Percentiles rank a stretch among this genome's conserved stretches.
Conservation (phyloP, 2,888 invertebrate species). For the Temnothorax unifasciatus region DNA sequence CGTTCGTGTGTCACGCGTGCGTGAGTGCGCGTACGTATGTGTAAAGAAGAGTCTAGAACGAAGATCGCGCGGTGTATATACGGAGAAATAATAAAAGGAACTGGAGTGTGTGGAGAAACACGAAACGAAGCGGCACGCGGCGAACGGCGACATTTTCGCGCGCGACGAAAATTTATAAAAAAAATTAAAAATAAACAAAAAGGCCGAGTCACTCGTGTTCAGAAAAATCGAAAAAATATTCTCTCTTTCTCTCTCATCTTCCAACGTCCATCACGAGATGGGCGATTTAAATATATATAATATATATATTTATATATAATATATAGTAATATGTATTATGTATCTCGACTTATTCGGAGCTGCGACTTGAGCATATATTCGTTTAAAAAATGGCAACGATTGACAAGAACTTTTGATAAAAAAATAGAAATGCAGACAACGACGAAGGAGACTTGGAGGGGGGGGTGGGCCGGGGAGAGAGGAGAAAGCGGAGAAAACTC, state of each 20-base stretch:
- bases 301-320: slow-evolving; percentile 74
- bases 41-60: slow-evolving; percentile 75
- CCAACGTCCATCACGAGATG: slow-evolving; percentile 64
- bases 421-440: slow-evolving; percentile 62
- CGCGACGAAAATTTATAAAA: slow-evolving; percentile 21
- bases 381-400: slow-evolving; percentile 82
- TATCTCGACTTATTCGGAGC: slow-evolving; percentile 78
- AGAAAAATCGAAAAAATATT: slow-evolving; percentile 75
- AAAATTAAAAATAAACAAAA: slow-evolving; percentile 56
- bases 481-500: background rate
- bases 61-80: slow-evolving; percentile 66
- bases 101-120: slow-evolving; percentile 25
- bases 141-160: slow-evolving; percentile 63
- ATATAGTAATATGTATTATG: slow-evolving; percentile 77
- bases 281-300: slow-evolving; percentile 68
- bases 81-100: slow-evolving; percentile 55
- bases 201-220: slow-evolving; percentile 67
- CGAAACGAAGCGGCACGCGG: slow-evolving; percentile 66
- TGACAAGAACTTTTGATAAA: slow-evolving; percentile 79
- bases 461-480: background rate
- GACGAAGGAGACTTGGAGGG: slow-evolving; percentile 5
- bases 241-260: slow-evolving; percentile 61
- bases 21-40: slow-evolving; percentile 17
- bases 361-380: slow-evolving; percentile 81
- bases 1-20: slow-evolving; percentile 50